These are phyloP conservation scores for Adelognathus sp. DNA, from an alignment of 2,888 invertebrate species.

Conservation along the genomic window DNA sequence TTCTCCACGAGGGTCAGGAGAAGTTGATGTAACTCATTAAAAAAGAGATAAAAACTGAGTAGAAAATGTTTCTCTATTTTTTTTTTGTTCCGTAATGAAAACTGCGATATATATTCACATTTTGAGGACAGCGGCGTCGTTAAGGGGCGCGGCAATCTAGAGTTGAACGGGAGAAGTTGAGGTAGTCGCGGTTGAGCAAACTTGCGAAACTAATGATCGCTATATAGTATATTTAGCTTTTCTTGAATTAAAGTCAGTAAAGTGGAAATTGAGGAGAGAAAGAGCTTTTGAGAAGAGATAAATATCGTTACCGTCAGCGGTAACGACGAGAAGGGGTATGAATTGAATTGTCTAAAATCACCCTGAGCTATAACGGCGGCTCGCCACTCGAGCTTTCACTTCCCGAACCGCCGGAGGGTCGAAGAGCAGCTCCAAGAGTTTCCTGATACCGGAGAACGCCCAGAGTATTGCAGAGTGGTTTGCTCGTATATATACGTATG, in stretches of 20 bases:
- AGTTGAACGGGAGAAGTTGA: background rate
- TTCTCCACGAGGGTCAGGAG: background rate
- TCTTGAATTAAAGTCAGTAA: background rate
- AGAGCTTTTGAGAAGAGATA: background rate
- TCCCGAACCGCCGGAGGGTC: background rate
- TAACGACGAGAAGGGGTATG: slow-evolving; percentile 15
- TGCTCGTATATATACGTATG: too few species aligned
- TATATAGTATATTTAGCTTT: background rate
- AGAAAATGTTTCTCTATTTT: background rate
- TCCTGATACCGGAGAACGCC: background rate
- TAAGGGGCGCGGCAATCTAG: background rate
- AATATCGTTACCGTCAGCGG: slow-evolving; percentile 4
- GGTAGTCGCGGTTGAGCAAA: background rate
- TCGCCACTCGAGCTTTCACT: slow-evolving; percentile 16
- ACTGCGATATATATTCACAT: background rate
- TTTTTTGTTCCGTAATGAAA: background rate
- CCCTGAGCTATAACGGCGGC: background rate
- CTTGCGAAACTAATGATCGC: background rate
- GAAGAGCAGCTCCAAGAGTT: slow-evolving; percentile 5
- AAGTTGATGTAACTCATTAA: background rate
- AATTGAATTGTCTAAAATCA: slow-evolving; percentile 41
- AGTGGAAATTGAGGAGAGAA: background rate
- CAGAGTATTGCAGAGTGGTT: too few species aligned
- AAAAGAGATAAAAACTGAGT: background rate
- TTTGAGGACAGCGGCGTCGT: background rate